phyloP scores from a whole-genome alignment of 2,888 invertebrate species.

The Trichacis sp. region DNA sequence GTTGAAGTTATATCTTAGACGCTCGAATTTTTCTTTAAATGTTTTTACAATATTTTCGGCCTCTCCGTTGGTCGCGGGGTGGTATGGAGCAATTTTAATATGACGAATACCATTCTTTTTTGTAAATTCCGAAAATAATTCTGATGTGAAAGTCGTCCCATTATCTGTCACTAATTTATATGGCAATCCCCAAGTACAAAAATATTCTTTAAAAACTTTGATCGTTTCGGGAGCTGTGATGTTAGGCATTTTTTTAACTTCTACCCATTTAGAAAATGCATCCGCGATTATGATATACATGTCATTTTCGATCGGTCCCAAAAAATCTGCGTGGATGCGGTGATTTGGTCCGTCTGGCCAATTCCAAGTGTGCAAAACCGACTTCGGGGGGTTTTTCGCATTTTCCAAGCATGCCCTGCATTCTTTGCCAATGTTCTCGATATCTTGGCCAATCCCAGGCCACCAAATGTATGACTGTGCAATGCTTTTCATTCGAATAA shows the following conservation, averaged over 20 bases:
- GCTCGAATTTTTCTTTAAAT: no score
- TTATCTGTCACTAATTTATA: conserved; percentile 42
- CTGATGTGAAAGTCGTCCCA: conserved; percentile 32
- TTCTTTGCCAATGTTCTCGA: conserved; percentile 31
- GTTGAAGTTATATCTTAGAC: no score
- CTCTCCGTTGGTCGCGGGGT: conserved; percentile 9
- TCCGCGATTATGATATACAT: conserved; percentile 48
- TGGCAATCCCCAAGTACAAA: conserved; percentile 41
- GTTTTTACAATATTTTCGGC: no score
- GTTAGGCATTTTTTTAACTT: conserved; percentile 36
- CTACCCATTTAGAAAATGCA: conserved; percentile 44
- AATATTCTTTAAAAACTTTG: conserved; percentile 29
- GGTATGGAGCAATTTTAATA: conserved; percentile 20
- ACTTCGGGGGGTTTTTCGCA: conserved; percentile 33
- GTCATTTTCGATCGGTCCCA: conserved; percentile 31
- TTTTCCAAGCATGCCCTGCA: conserved; percentile 35
- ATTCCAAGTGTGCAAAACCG: conserved; percentile 35
- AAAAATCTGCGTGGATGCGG: conserved; percentile 39
- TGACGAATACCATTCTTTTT: conserved; percentile 13
- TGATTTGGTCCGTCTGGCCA: conserved; percentile 40
- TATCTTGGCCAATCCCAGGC: conserved; percentile 39
- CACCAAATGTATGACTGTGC: conserved; percentile 47
- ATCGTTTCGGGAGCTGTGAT: conserved; percentile 34
- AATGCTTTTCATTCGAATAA: conserved; percentile 46
- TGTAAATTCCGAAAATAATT: conserved; percentile 22